Evolutionary conservation across 2,888 invertebrate species (phyloP), one percentile per base, ranked within the genome.

Genomic region (Papilio elwesi): DNA sequence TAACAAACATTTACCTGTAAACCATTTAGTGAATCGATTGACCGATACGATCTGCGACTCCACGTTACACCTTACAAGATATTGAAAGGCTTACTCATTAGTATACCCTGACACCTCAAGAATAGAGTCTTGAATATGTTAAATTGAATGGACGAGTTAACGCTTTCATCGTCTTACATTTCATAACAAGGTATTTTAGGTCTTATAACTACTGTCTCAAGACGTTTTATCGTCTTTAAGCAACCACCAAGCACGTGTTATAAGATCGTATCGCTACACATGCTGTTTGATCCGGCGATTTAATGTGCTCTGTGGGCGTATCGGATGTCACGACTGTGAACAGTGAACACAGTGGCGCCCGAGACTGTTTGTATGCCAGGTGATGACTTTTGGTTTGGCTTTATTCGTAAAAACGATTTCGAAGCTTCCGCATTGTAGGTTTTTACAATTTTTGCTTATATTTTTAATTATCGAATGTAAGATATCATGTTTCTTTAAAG

Each of bases 291-390:
- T 92, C 89, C 88, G 89, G 88, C 82, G 84, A 87, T 86, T 86
- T 88, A 88, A 89, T 87, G 87, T 87, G 87, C 87, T 88, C 86
- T 89, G 90, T 91, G 90, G 91, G 91, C 89, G 92, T 90, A 91
- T 92, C 89, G 80, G 85, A 89, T 92, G 86, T 87, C 91, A 86
- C 81, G 76, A 78, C 26, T 26, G 83, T 82, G 82, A 80, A 79
- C 69, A 81, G 83, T 82, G 82, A 80, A 79, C 69, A 81, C 79
- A 78, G 82, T 86, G 90, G 90, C 89, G 90, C 90, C 86, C 85
- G 82, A 85, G 82, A 86, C 85, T 63, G 65, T 74, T 55, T 51
- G 38, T 43, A 11, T 59, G 63, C 76, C 75, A 76, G 77, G 74
- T 78, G 77, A 49, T 70, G 63, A 53, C 48, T 71, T 68, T 67